Conservation (phyloP, 2,888 invertebrate species). For the Melanargia galathea region DNA sequence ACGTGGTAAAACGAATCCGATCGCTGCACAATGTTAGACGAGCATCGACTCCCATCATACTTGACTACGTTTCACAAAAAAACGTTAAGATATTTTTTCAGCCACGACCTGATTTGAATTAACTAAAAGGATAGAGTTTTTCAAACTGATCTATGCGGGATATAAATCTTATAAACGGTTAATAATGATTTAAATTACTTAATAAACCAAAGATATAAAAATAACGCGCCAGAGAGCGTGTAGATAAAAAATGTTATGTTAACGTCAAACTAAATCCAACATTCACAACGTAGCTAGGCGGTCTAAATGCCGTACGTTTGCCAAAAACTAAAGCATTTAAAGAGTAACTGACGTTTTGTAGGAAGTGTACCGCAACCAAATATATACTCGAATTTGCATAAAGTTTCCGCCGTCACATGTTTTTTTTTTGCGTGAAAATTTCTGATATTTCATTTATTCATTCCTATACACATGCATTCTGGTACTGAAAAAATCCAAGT, state of each 20-base stretch:
- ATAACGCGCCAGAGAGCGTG: not conserved
- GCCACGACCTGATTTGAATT: not conserved
- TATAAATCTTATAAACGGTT: not conserved
- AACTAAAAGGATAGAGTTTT: not conserved
- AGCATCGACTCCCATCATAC: slow-evolving; percentile 52
- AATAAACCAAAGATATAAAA: no score
- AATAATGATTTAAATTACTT: no score
- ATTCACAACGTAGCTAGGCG: slow-evolving; percentile 35
- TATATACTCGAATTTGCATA: slow-evolving; percentile 29
- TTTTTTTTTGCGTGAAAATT: not conserved
- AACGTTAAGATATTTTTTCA: not conserved
- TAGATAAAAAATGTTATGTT: slow-evolving; percentile 35
- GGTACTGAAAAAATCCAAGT: not conserved
- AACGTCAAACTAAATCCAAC: slow-evolving; percentile 35
- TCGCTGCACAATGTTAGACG: slow-evolving; percentile 70
- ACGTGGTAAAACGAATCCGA: slow-evolving; percentile 80
- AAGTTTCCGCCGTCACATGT: slow-evolving; percentile 1
- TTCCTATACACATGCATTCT: not conserved
- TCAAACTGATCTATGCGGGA: not conserved
- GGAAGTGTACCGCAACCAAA: slow-evolving; percentile 10
- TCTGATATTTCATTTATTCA: no score
- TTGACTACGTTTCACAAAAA: slow-evolving; percentile 43
- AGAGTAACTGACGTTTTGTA: slow-evolving; percentile 32
- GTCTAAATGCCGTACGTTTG: slow-evolving; percentile 35
- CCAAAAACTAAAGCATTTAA: slow-evolving; percentile 37